Conservation (phyloP, 2,797 vertebrate genomes). For the Petrocephalus schoutedeni region DNA sequence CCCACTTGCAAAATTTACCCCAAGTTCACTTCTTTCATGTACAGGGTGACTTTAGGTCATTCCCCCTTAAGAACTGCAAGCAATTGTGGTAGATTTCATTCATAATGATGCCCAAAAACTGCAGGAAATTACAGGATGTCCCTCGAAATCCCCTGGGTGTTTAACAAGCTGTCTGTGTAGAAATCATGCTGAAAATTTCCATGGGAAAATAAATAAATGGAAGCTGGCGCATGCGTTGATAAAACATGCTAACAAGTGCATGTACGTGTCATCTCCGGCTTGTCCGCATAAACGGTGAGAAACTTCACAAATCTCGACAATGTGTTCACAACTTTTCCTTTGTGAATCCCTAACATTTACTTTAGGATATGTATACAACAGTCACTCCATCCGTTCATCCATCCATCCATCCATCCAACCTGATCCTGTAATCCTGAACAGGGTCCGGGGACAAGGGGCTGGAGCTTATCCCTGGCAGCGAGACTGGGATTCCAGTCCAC, state of each 20-base stretch:
- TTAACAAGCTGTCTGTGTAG: constrained; percentile 19
- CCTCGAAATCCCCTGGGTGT: constrained; percentile 20
- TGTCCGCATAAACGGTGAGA: background rate
- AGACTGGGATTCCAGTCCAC: background rate
- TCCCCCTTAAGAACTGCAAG: background rate
- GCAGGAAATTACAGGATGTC: constrained; percentile 21
- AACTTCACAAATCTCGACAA: background rate
- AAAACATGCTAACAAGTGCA: background rate
- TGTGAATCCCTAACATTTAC: background rate
- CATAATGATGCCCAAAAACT: constrained; percentile 19
- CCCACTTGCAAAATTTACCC: background rate
- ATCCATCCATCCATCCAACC: background rate
- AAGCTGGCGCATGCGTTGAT: background rate
- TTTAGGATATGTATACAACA: background rate
- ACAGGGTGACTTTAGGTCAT: background rate
- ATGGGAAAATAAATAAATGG: constrained; percentile 22
- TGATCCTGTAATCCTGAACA: background rate
- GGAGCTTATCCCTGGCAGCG: background rate
- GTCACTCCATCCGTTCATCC: background rate
- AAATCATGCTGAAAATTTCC: constrained; percentile 30
- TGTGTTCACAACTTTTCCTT: background rate
- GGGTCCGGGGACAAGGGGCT: background rate
- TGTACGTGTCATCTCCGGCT: background rate
- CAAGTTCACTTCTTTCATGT: background rate
- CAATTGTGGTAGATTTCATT: constrained; percentile 19